phyloP scores from a whole-genome alignment of 1,140 invertebrate species.

The Matsumurasca onukii region DNA sequence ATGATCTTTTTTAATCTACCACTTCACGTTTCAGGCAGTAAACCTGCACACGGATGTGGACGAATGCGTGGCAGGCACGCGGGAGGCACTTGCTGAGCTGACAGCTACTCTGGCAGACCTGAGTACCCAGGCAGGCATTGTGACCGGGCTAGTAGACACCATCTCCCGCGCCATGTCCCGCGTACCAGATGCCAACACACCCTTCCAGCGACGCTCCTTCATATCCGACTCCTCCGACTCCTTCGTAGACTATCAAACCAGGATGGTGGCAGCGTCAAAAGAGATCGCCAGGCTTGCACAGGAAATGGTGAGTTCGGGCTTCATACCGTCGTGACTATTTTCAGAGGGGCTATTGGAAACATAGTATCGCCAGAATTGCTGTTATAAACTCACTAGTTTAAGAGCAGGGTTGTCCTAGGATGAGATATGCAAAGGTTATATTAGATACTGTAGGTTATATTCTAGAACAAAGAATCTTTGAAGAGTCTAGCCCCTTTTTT shows the following conservation, averaged over 20 bases:
- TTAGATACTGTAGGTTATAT: background rate
- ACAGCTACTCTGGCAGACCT: constrained; percentile 78
- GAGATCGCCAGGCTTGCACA: constrained; percentile 91
- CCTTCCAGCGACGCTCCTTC: constrained; percentile 38
- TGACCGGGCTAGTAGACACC: constrained; percentile 85
- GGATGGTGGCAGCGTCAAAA: constrained; percentile 92
- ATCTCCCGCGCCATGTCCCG: constrained; percentile 82
- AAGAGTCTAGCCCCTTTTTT: too few relatives aligned
- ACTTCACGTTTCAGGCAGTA: too few relatives aligned
- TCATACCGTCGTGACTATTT: too few relatives aligned
- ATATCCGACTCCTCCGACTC: constrained; percentile 51
- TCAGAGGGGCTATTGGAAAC: too few relatives aligned
- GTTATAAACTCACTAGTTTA: constrained; percentile 16
- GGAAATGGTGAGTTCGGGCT: constrained; percentile 73
- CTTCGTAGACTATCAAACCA: constrained; percentile 96
- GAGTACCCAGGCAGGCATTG: constrained; percentile 82
- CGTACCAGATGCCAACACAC: constrained; percentile 66
- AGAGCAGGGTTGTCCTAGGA: background rate
- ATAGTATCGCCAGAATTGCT: too few relatives aligned
- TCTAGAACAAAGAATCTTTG: too few relatives aligned
- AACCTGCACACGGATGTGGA: constrained; percentile 81
- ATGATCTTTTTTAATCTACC: too few relatives aligned
- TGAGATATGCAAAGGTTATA: background rate
- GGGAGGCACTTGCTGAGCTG: constrained; percentile 80
- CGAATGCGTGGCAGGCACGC: constrained; percentile 74